These are phyloP conservation scores for Halocynthia roretzi DNA, from an alignment of 23 tunicate species.

Conservation along the genomic window DNA sequence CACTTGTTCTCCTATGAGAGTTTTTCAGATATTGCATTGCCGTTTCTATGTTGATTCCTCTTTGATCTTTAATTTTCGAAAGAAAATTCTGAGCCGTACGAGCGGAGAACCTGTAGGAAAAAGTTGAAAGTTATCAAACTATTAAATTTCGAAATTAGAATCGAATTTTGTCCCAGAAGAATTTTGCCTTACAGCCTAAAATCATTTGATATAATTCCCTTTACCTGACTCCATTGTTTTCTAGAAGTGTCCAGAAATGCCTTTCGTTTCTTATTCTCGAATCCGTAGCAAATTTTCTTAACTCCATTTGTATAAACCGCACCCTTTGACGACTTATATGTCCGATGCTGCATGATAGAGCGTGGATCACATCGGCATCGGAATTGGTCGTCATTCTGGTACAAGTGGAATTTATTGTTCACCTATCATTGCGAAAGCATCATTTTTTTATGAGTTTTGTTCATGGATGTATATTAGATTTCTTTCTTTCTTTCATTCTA, in stretches of 20 bases:
- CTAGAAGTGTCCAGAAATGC: conserved; percentile 58
- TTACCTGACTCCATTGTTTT: conserved; percentile 48
- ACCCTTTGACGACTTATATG: conserved; percentile 70
- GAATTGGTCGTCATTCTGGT: background rate
- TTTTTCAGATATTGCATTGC: conserved; percentile 36
- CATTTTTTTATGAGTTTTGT: no score
- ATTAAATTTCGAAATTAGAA: no score
- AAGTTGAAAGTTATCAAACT: background rate
- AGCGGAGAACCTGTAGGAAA: conserved; percentile 40
- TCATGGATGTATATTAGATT: no score
- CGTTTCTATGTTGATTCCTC: conserved; percentile 55
- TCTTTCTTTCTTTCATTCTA: no score
- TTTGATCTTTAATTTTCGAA: conserved; percentile 28
- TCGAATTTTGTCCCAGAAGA: no score
- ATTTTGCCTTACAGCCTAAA: background rate
- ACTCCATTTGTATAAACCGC: conserved; percentile 68
- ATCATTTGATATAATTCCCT: background rate
- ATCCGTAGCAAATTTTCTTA: conserved; percentile 54
- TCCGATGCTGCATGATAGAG: conserved; percentile 37
- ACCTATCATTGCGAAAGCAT: no score
- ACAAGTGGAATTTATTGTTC: no score
- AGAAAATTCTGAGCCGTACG: conserved; percentile 40
- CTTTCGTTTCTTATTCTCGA: conserved; percentile 51
- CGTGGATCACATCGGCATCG: background rate
- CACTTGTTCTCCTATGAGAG: conserved; percentile 73